A percentile compares a stretch with the other conserved stretches of the same genome.
Evolutionary conservation across 2,113 vertebrate species (phyloP).

Genomic region (Rhagologus leucostigma): DNA sequence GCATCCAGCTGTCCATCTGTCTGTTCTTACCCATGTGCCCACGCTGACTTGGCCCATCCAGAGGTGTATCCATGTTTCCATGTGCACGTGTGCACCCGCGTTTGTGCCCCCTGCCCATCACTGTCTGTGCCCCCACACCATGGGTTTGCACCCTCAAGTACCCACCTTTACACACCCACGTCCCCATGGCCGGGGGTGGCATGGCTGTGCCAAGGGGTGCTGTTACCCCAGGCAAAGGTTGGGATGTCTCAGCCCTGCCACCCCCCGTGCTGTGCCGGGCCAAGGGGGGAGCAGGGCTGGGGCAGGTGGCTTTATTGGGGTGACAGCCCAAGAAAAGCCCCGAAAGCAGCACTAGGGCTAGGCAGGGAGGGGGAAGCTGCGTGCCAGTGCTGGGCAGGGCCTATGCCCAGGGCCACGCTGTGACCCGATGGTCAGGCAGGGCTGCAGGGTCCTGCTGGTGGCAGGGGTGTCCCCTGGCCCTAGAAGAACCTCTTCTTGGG

Average conservation of each 20-base stretch:
- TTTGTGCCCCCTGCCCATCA: fast-evolving
- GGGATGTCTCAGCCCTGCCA: not conserved
- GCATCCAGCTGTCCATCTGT: not conserved
- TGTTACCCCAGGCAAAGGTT: not conserved
- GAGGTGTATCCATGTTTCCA: fast-evolving
- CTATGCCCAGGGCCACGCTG: fast-evolving
- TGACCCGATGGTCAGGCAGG: fast-evolving
- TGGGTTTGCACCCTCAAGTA: not conserved
- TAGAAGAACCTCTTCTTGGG: not conserved
- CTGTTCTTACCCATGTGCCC: fast-evolving
- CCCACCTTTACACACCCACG: not conserved
- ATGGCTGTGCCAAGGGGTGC: not conserved
- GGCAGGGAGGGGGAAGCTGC: not conserved
- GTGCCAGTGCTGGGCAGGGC: not conserved
- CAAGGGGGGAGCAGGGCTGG: not conserved
- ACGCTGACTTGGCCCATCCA: fast-evolving
- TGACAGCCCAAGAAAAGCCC: not conserved
- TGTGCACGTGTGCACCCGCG: fast-evolving
- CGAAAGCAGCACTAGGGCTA: fast-evolving
- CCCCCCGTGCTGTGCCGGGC: fast-evolving
- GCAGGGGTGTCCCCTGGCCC: not conserved
- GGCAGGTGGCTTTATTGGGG: not conserved
- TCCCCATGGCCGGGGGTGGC: fast-evolving
- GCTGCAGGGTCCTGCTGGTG: not conserved
- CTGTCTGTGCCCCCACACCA: fast-evolving